Conservation (phyloP, 1,140 invertebrate species). For the Heterodera schachtii region DNA sequence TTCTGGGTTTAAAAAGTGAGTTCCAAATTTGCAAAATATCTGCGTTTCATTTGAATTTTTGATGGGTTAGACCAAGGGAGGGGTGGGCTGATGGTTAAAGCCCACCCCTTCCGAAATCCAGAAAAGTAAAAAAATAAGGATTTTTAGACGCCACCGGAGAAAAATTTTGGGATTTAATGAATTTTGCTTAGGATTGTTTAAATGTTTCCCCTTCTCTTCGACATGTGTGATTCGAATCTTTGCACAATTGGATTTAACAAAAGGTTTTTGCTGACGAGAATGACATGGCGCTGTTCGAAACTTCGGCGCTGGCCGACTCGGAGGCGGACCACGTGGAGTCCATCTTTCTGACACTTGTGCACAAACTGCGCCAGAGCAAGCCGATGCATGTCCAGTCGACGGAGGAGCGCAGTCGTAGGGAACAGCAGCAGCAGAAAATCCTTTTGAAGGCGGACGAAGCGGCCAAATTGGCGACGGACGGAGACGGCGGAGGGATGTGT, state of each 20-base stretch:
- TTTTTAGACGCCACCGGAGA: too few relatives aligned
- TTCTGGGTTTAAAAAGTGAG: too few relatives aligned
- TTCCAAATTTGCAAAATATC: too few relatives aligned
- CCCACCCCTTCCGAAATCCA: too few relatives aligned
- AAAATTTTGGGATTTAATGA: too few relatives aligned
- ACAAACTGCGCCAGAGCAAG: conserved; percentile 75
- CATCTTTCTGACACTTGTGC: conserved; percentile 81
- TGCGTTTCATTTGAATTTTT: too few relatives aligned
- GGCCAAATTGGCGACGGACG: conserved; percentile 30
- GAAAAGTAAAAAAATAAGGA: too few relatives aligned
- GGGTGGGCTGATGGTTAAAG: too few relatives aligned
- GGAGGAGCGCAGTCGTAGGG: conserved; percentile 52
- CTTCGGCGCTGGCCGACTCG: conserved; percentile 77
- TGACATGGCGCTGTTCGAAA: conserved; percentile 75
- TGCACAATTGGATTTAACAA: not conserved
- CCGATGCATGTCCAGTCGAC: conserved; percentile 69
- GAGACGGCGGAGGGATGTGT: conserved; percentile 15
- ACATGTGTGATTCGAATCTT: too few relatives aligned
- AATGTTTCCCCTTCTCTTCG: too few relatives aligned
- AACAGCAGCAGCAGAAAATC: conserved; percentile 42
- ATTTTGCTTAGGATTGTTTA: too few relatives aligned
- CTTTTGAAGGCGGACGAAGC: conserved; percentile 59
- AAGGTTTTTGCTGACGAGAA: conserved; percentile 64
- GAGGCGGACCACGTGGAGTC: conserved; percentile 79
- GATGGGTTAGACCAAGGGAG: too few relatives aligned